Percentiles rank a stretch among this genome's conserved stretches.
phyloP scores from a whole-genome alignment of 1,140 invertebrate genomes.

The Trachelipus rathkii region DNA sequence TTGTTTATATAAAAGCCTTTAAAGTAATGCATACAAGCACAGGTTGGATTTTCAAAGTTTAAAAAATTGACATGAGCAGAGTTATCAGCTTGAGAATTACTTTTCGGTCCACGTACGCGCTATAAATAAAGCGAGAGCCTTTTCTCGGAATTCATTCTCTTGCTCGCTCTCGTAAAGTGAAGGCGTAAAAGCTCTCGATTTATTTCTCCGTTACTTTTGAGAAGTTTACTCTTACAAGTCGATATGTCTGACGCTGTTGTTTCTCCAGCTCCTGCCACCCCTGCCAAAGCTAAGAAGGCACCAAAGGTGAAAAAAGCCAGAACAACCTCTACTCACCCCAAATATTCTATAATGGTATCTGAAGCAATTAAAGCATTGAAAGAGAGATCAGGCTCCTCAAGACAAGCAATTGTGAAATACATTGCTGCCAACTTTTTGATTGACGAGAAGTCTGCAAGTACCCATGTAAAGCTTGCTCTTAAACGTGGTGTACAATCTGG shows the following conservation, averaged over 20 bases:
- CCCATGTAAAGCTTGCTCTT: slow-evolving; percentile 57
- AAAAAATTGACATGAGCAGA: background rate
- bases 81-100: background rate
- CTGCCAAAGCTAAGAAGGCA: slow-evolving; percentile 32
- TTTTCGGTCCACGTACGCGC: background rate
- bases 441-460: slow-evolving; percentile 55
- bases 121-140: background rate
- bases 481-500: slow-evolving; percentile 53
- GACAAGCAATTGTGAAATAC: slow-evolving; percentile 64
- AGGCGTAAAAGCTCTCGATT: too few species aligned
- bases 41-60: too few species aligned
- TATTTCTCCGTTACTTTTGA: background rate
- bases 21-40: too few species aligned
- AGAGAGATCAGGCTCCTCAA: slow-evolving; percentile 59
- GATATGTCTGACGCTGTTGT: slow-evolving; percentile 15
- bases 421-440: slow-evolving; percentile 58
- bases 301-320: slow-evolving; percentile 35
- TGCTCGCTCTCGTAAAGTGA: background rate
- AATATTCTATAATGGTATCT: slow-evolving; percentile 52
- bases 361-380: slow-evolving; percentile 60
- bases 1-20: too few species aligned
- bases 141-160: background rate
- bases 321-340: slow-evolving; percentile 48
- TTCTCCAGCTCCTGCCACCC: background rate
- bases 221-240: background rate